phyloP scores from a whole-genome alignment of 2,113 vertebrate genomes.

The Centropus bengalensis region DNA sequence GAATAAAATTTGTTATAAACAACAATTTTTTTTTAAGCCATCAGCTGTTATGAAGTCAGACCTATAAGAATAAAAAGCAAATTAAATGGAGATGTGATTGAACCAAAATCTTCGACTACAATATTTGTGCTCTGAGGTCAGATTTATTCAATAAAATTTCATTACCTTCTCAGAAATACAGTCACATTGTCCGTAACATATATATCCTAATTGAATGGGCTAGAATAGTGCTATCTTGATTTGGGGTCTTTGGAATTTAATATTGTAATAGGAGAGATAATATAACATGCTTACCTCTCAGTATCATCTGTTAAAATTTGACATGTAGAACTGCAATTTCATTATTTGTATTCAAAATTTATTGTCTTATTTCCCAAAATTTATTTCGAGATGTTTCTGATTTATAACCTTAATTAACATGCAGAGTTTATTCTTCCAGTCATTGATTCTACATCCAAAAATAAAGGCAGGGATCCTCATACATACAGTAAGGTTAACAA shows the following conservation, averaged over 20 bases:
- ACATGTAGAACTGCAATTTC: background rate
- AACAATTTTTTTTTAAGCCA: background rate
- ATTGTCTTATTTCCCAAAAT: background rate
- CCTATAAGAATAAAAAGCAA: background rate
- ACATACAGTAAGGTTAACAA: background rate
- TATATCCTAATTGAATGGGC: background rate
- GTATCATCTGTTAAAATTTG: background rate
- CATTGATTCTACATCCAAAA: background rate
- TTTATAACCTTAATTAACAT: background rate
- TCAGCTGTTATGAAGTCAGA: background rate
- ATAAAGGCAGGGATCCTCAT: slow-evolving; percentile 1
- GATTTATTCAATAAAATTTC: background rate
- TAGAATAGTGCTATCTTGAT: background rate
- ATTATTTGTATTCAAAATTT: background rate
- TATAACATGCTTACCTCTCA: background rate
- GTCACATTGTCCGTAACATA: background rate
- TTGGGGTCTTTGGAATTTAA: background rate
- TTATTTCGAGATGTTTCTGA: background rate
- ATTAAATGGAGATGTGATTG: background rate
- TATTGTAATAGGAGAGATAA: background rate
- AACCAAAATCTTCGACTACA: background rate
- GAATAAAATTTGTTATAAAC: background rate
- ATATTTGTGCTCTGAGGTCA: background rate
- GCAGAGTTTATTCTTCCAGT: background rate
- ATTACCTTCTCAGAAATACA: background rate